A percentile compares a stretch with the other conserved stretches of the same genome.
phyloP scores from a whole-genome alignment of 2,888 invertebrate genomes.

The Melipona beecheii region DNA sequence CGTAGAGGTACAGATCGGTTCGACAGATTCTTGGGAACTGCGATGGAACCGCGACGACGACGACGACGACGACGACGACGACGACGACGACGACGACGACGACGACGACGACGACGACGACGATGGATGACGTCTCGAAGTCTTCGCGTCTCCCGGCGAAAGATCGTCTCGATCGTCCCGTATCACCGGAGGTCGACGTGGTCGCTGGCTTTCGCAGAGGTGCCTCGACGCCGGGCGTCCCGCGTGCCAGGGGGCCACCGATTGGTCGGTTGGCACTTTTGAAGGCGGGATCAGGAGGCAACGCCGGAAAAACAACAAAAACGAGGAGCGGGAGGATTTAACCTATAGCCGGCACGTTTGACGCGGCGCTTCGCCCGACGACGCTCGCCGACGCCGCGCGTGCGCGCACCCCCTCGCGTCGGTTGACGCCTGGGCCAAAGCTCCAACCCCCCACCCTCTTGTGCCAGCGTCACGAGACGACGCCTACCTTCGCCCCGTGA shows the following conservation, averaged over 20 bases:
- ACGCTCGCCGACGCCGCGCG: conserved; percentile 73
- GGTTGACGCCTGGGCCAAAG: conserved; percentile 66
- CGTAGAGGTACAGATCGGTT: background rate
- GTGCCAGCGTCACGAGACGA: conserved; percentile 55
- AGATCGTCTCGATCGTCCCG: conserved; percentile 49
- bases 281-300: conserved; percentile 84
- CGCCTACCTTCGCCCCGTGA: conserved; percentile 64
- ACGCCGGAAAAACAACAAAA: conserved; percentile 82
- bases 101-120: conserved; percentile 44
- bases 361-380: conserved; percentile 77
- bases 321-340: conserved; percentile 82
- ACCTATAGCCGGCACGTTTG: conserved; percentile 84
- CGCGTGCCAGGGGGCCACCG: conserved; percentile 65
- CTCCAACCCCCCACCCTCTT: conserved; percentile 48
- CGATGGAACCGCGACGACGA: conserved; percentile 29
- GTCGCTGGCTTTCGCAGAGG: conserved; percentile 41
- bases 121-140: conserved; percentile 60
- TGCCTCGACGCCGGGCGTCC: conserved; percentile 61
- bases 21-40: background rate
- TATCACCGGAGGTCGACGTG: conserved; percentile 43
- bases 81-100: conserved; percentile 47
- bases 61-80: conserved; percentile 46
- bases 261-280: conserved; percentile 83
- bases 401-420: conserved; percentile 72
- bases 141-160: conserved; percentile 48